Evolutionary conservation across 1,140 invertebrate species (phyloP).

Genomic region (Drosophila bocki): DNA sequence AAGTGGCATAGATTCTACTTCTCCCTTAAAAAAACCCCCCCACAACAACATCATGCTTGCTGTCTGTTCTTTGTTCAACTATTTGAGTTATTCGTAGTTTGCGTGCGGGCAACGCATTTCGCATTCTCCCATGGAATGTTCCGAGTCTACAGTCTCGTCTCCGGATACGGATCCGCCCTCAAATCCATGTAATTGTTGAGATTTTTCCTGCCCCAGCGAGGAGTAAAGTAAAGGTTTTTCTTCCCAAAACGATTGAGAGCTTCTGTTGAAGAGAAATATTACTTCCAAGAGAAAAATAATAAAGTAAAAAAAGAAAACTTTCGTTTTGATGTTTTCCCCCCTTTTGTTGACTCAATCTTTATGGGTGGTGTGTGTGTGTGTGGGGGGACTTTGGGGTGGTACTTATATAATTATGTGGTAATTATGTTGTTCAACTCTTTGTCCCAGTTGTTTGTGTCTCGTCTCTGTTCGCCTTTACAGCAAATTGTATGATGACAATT

Average conservation of each 20-base stretch:
- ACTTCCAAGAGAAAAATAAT: conserved; percentile 7
- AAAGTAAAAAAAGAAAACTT: conserved; percentile 38
- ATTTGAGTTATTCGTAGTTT: conserved; percentile 70
- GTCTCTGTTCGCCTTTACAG: conserved; percentile 20
- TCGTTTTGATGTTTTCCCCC: conserved; percentile 50
- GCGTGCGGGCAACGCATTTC: conserved; percentile 59
- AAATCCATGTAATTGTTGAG: conserved; percentile 31
- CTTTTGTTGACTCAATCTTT: conserved; percentile 27
- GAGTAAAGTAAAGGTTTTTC: conserved; percentile 1
- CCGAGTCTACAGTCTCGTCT: background rate
- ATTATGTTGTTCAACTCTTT: conserved; percentile 74
- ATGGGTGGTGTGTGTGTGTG: background rate
- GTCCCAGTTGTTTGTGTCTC: conserved; percentile 43
- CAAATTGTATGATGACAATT: conserved; percentile 51
- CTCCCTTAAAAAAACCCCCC: background rate
- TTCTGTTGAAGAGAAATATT: conserved; percentile 12
- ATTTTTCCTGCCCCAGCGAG: conserved; percentile 23
- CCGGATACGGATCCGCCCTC: conserved; percentile 21
- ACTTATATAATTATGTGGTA: conserved; percentile 70
- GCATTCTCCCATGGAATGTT: conserved; percentile 55
- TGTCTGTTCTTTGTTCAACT: conserved; percentile 41
- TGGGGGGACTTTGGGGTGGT: conserved; percentile 5
- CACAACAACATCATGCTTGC: background rate
- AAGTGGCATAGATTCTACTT: conserved; percentile 35
- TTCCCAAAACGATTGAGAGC: conserved; percentile 7